A percentile compares a stretch with the other conserved stretches of the same genome.
phyloP scores from a whole-genome alignment of 1,140 invertebrate genomes.

The Brachionus paranguensis region DNA sequence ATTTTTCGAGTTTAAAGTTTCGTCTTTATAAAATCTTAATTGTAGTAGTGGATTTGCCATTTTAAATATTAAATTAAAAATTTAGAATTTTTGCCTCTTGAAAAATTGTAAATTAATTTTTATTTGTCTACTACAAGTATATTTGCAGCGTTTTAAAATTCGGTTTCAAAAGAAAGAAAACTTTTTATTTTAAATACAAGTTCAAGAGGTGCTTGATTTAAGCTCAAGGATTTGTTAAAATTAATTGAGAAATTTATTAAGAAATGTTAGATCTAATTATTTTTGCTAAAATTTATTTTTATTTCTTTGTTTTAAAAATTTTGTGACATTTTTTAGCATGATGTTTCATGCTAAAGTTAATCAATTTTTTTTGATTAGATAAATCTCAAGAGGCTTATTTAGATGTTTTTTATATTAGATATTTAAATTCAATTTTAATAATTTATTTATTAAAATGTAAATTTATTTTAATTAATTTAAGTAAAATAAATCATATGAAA shows the following conservation, averaged over 20 bases:
- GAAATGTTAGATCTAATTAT: background rate
- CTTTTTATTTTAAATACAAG: background rate
- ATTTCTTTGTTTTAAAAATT: no score
- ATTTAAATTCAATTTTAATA: no score
- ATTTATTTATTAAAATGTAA: no score
- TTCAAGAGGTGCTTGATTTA: background rate
- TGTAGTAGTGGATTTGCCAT: conserved; percentile 20
- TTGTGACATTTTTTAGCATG: no score
- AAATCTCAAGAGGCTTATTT: no score
- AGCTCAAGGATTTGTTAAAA: background rate
- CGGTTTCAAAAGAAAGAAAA: background rate
- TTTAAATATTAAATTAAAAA: background rate
- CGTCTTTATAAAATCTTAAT: conserved; percentile 39
- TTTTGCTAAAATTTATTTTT: no score
- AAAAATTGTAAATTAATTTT: background rate
- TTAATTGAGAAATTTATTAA: background rate
- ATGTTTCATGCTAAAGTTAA: no score
- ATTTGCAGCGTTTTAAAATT: background rate
- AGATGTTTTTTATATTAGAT: no score
- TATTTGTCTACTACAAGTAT: background rate
- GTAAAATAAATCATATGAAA: no score
- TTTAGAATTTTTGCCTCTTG: background rate
- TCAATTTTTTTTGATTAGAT: no score
- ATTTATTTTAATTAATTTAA: no score
- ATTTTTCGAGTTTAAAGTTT: background rate